phyloP scores from a whole-genome alignment of 2,113 vertebrate genomes.

The Ciconia stormi region DNA sequence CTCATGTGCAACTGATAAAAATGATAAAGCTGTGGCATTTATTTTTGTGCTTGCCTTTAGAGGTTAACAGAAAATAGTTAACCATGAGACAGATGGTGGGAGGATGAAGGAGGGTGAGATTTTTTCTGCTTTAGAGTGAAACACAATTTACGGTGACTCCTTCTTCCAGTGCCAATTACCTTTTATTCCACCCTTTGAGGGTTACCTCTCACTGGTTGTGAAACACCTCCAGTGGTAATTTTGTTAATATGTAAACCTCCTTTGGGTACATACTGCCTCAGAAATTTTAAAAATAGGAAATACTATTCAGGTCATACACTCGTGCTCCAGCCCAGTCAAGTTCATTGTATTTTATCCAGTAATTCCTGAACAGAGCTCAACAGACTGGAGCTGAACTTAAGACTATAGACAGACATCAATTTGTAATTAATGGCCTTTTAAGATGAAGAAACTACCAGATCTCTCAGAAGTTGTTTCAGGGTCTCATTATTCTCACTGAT shows the following conservation, averaged over 20 bases:
- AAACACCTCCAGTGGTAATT: background rate
- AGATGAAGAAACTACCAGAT: background rate
- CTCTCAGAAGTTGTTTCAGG: background rate
- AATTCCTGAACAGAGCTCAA: background rate
- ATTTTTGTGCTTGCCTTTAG: background rate
- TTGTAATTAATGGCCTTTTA: background rate
- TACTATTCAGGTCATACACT: background rate
- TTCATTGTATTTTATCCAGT: background rate
- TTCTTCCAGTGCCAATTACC: background rate
- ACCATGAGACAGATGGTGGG: background rate
- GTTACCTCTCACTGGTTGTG: background rate
- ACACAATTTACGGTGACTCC: background rate
- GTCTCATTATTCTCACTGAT: background rate
- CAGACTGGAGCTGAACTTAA: background rate
- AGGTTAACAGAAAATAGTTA: background rate
- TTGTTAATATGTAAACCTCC: background rate
- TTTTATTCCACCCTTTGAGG: background rate
- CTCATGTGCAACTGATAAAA: background rate
- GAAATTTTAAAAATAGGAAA: background rate
- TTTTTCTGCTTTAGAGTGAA: background rate
- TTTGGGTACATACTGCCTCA: background rate
- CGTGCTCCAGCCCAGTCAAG: background rate
- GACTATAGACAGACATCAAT: background rate
- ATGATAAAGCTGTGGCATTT: background rate
- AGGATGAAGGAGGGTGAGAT: background rate